These are phyloP conservation scores for Archivesica marissinica DNA, from an alignment of 1,140 invertebrate species.

Conservation along the genomic window DNA sequence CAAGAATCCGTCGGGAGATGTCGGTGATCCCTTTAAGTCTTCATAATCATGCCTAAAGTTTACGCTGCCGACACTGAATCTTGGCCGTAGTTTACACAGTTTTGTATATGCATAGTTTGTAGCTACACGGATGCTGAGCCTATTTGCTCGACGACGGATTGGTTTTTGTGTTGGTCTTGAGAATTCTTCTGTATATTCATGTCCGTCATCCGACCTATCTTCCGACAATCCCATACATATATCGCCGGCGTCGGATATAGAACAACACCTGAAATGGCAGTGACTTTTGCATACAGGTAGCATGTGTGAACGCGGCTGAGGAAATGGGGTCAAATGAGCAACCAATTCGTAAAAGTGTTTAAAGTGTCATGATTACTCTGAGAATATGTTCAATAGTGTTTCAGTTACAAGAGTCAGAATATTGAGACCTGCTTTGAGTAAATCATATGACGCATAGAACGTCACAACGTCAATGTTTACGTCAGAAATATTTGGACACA, in stretches of 20 bases:
- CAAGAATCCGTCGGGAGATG: constrained; percentile 21
- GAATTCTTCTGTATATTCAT: neutral
- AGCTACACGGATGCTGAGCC: constrained; percentile 47
- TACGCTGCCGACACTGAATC: constrained; percentile 45
- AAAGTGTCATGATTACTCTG: too few species aligned
- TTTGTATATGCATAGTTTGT: constrained; percentile 48
- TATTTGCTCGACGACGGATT: constrained; percentile 14
- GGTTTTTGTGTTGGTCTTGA: neutral
- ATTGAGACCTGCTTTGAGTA: too few species aligned
- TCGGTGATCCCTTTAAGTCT: constrained; percentile 30
- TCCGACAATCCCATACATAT: constrained; percentile 37
- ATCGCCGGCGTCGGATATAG: constrained; percentile 52
- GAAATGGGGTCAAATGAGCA: too few species aligned
- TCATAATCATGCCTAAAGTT: constrained; percentile 26
- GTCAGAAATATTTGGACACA: too few species aligned
- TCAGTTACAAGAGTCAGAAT: too few species aligned
- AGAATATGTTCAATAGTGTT: too few species aligned
- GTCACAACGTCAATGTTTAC: too few species aligned
- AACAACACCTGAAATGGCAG: constrained; percentile 24
- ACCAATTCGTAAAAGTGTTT: too few species aligned
- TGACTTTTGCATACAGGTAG: too few species aligned
- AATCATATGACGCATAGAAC: too few species aligned
- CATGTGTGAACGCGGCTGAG: too few species aligned
- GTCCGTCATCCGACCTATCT: constrained; percentile 3
- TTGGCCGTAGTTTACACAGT: constrained; percentile 55